Evolutionary conservation across 2,888 invertebrate genomes (phyloP).

Genomic region (Caenorhabditis sp.): DNA sequence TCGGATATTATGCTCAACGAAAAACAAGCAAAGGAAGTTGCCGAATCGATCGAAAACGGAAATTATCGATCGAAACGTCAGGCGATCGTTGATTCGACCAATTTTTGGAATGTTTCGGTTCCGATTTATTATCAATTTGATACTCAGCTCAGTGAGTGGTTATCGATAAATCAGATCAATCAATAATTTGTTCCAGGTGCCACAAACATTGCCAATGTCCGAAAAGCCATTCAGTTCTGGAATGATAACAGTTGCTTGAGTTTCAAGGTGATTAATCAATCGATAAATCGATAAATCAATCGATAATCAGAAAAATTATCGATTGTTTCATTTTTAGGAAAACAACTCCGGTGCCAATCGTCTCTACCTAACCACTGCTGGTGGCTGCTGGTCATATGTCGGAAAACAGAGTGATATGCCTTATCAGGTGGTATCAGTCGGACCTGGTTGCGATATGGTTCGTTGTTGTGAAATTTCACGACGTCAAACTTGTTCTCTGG

Average conservation of each 20-base stretch:
- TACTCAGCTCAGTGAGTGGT: slow-evolving; percentile 39
- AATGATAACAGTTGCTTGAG: slow-evolving; percentile 64
- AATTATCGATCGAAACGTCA: slow-evolving; percentile 52
- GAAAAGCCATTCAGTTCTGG: slow-evolving; percentile 66
- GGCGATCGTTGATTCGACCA: slow-evolving; percentile 52
- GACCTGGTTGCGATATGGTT: slow-evolving; percentile 65
- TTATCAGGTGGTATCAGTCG: slow-evolving; percentile 65
- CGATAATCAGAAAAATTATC: too few relatives aligned
- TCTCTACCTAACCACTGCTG: slow-evolving; percentile 52
- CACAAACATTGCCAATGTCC: slow-evolving; percentile 52
- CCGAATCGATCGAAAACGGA: slow-evolving; percentile 36
- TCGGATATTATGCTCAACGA: slow-evolving; percentile 60
- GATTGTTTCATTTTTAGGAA: slow-evolving; percentile 49
- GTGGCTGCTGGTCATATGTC: slow-evolving; percentile 71
- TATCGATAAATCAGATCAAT: not conserved
- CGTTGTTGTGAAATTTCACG: too few relatives aligned
- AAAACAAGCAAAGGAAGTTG: slow-evolving; percentile 42
- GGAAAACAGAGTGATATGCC: slow-evolving; percentile 58
- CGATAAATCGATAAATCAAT: too few relatives aligned
- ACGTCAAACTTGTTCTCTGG: too few relatives aligned
- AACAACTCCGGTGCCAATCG: slow-evolving; percentile 51
- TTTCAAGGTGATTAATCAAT: slow-evolving; percentile 31
- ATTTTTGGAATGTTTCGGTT: slow-evolving; percentile 42
- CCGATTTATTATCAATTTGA: slow-evolving; percentile 65
- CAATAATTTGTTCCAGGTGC: slow-evolving; percentile 54